Evolutionary conservation across 1,140 invertebrate species (phyloP).

Genomic region (Aplysia californica): DNA sequence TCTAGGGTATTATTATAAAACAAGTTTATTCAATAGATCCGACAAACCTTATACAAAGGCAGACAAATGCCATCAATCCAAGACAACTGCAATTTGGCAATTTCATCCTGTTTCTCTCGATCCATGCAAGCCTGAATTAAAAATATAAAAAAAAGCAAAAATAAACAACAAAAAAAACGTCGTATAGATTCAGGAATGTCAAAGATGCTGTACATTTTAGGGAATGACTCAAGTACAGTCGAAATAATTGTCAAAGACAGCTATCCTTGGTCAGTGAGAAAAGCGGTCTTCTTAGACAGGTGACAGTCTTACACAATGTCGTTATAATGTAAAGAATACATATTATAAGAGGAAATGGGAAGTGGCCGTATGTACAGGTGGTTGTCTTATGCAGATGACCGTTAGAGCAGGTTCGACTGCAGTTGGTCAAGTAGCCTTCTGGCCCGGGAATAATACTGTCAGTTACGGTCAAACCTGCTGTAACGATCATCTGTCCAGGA

Average conservation of each 20-base stretch:
- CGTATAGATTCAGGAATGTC: background rate
- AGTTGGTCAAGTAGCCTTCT: too few relatives aligned
- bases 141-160: background rate
- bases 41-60: slow-evolving; percentile 86
- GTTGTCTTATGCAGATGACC: too few relatives aligned
- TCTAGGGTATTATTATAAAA: too few relatives aligned
- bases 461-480: too few relatives aligned
- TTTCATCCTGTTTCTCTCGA: slow-evolving; percentile 91
- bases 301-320: background rate
- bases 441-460: too few relatives aligned
- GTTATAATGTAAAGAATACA: background rate
- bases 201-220: background rate
- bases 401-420: too few relatives aligned
- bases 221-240: background rate
- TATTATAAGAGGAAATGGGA: background rate
- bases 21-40: too few relatives aligned
- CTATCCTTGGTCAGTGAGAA: background rate
- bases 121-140: slow-evolving; percentile 89
- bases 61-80: slow-evolving; percentile 96
- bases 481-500: too few relatives aligned
- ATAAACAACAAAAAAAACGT: background rate
- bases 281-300: background rate
- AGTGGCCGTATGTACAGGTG: too few relatives aligned
- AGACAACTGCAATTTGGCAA: slow-evolving; percentile 95
- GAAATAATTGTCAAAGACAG: background rate